These are phyloP conservation scores for Acropternis orthonyx DNA, from an alignment of 2,797 vertebrate genomes.

Conservation along the genomic window DNA sequence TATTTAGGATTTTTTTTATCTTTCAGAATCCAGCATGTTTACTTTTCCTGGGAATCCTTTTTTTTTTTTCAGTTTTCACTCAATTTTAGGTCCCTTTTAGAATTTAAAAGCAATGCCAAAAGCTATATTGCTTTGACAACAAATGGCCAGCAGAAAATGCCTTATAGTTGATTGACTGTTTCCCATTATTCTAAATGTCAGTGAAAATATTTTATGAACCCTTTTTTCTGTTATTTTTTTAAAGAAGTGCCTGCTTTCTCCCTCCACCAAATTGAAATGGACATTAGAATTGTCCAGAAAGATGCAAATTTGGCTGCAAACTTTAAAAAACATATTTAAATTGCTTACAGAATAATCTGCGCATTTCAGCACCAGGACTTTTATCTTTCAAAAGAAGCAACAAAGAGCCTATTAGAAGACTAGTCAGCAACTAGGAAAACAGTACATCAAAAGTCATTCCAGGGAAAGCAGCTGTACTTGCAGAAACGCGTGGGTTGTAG, in stretches of 20 bases:
- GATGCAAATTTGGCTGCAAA: not conserved
- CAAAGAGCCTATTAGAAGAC: not conserved
- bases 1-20: not conserved
- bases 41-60: not conserved
- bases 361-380: not conserved
- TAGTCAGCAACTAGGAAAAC: not conserved
- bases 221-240: not conserved
- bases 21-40: not conserved
- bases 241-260: accelerated
- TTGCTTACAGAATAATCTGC: not conserved
- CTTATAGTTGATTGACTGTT: not conserved
- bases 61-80: not conserved
- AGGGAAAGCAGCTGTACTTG: not conserved
- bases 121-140: not conserved
- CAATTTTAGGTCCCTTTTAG: not conserved
- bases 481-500: not conserved
- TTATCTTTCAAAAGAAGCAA: not conserved
- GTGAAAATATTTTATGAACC: not conserved
- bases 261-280: not conserved
- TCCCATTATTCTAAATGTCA: not conserved
- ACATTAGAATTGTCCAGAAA: not conserved
- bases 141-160: not conserved
- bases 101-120: not conserved
- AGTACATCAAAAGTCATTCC: not conserved
- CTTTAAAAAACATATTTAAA: not conserved